These are phyloP conservation scores for Columba livia DNA, from an alignment of 2,113 vertebrate species.

Conservation along the genomic window DNA sequence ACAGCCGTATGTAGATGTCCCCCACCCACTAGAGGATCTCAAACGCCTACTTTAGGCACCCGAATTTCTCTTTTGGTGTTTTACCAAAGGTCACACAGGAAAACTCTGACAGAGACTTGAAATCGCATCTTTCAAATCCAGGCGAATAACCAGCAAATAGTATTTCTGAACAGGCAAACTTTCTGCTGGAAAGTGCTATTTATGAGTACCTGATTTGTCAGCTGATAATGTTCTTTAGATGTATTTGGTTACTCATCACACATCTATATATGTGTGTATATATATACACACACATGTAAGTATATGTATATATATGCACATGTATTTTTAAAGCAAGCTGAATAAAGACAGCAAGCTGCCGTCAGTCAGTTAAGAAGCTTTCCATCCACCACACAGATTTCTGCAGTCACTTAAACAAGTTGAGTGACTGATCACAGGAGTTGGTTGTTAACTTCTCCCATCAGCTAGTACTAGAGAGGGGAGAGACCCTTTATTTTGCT, in stretches of 20 bases:
- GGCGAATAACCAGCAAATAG: background rate
- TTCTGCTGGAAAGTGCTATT: background rate
- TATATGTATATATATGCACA: background rate
- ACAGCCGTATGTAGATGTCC: background rate
- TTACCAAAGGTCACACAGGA: background rate
- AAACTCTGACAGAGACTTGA: background rate
- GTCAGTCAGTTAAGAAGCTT: background rate
- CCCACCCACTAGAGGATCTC: background rate
- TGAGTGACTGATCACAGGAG: background rate
- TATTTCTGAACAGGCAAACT: background rate
- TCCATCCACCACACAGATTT: background rate
- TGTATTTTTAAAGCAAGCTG: slow-evolving; percentile 42
- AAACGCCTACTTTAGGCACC: background rate
- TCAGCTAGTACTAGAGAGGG: background rate
- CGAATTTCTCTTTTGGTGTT: background rate
- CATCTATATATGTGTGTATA: background rate
- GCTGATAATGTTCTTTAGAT: background rate
- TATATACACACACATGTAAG: background rate
- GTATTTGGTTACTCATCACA: slow-evolving; percentile 16
- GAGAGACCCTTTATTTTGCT: background rate
- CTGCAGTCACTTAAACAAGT: background rate
- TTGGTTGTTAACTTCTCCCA: background rate
- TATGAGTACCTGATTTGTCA: background rate
- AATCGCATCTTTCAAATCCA: accelerated
- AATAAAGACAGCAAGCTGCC: slow-evolving; percentile 37